A percentile compares a stretch with the other conserved stretches of the same genome.
phyloP scores from a whole-genome alignment of 2,797 vertebrate species.

The Poeciliopsis paucimaculata region DNA sequence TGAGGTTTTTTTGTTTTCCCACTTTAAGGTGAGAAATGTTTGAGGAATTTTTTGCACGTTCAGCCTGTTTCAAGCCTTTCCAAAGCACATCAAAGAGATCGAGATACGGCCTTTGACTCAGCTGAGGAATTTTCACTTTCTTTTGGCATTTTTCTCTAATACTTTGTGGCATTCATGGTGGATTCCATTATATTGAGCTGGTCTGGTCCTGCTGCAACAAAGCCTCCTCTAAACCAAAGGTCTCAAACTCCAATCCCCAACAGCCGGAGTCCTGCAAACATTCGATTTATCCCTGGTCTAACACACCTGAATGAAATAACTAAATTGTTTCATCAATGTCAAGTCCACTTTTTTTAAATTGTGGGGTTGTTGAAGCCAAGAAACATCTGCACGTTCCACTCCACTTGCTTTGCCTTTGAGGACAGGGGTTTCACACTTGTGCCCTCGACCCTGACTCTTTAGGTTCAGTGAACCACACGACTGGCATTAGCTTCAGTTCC shows the following conservation, averaged over 20 bases:
- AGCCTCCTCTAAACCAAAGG: neutral
- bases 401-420: neutral
- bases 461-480: neutral
- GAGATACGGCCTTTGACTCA: neutral
- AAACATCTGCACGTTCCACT: neutral
- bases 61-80: neutral
- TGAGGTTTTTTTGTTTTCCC: no score
- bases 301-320: neutral
- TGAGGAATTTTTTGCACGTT: neutral
- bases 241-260: neutral
- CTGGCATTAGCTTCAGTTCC: neutral
- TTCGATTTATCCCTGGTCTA: neutral
- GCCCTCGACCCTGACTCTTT: neutral
- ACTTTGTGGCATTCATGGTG: neutral
- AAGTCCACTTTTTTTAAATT: neutral
- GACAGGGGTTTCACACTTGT: neutral
- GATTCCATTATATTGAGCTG: neutral
- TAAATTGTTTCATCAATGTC: neutral
- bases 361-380: neutral
- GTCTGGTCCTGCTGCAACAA: neutral
- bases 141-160: neutral
- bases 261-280: neutral
- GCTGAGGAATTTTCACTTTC: neutral
- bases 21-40: neutral
- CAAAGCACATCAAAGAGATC: neutral